phyloP scores from a whole-genome alignment of 2,888 invertebrate genomes.

The Platerodrilus igneus region DNA sequence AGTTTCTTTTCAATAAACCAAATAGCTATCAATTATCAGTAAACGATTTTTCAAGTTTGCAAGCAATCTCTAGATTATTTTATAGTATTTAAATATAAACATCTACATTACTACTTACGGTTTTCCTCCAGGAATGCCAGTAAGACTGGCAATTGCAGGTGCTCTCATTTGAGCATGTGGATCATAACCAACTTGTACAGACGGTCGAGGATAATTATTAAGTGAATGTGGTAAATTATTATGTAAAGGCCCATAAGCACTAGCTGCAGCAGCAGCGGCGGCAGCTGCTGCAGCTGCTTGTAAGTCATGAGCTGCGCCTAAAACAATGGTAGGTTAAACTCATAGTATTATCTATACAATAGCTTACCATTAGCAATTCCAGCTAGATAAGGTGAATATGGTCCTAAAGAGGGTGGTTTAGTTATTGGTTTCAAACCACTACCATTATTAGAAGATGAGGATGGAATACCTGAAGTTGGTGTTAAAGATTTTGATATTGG shows the following conservation, averaged over 20 bases:
- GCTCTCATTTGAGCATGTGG: conserved; percentile 65
- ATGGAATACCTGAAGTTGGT: conserved; percentile 60
- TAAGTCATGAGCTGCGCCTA: conserved; percentile 55
- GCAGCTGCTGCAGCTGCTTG: conserved; percentile 54
- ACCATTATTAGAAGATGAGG: conserved; percentile 47
- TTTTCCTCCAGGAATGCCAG: conserved; percentile 75
- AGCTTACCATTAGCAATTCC: conserved; percentile 50
- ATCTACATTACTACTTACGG: no score
- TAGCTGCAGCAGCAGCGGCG: conserved; percentile 49
- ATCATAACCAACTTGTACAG: conserved; percentile 62
- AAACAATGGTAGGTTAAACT: conserved; percentile 40
- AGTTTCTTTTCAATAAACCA: no score
- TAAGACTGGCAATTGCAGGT: conserved; percentile 60
- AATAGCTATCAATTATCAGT: no score
- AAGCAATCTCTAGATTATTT: no score
- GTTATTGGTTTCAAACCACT: conserved; percentile 55
- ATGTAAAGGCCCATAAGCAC: conserved; percentile 55
- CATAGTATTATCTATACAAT: background rate
- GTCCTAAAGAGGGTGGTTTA: conserved; percentile 51
- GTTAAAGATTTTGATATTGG: conserved; percentile 88
- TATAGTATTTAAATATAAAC: no score
- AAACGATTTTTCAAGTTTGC: no score
- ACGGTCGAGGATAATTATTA: conserved; percentile 61
- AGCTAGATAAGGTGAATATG: conserved; percentile 60
- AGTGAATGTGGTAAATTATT: conserved; percentile 62